Evolutionary conservation across 2,797 vertebrate genomes (phyloP), one percentile per base, ranked within the genome.

Genomic region (Thalassophryne amazonica): DNA sequence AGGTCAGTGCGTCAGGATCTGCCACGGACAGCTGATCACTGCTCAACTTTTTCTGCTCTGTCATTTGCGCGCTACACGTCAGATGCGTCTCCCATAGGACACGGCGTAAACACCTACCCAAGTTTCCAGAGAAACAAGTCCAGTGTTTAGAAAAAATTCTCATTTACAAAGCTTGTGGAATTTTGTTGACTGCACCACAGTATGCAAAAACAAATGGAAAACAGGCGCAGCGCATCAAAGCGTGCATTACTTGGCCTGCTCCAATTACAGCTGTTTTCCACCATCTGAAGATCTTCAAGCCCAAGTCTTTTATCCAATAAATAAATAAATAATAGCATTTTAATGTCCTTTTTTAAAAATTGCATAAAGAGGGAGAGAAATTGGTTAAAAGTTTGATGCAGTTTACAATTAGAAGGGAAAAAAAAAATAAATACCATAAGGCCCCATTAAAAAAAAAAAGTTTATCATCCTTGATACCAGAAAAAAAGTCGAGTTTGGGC

Each of bases 171-270:
- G 39, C 49, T 51, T 34, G 60, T 45, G 60, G 74, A 54, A 59
- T 69, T 76, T 52, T 49, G 32, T 39, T 69, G 29, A 39, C 40
- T 14, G 51, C 32, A 49, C 56, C 60, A 58, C 61, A 64, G 41
- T 65, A 57, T 63, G 62, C 55, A 57, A 57, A 67, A 79, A 78
- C 46, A 75, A 77, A 80, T 82, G 69, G 42, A 42, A 70, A 69
- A 34, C 74, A 77, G 55, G 25, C 73, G 28, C 35, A 18, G 34
- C 2, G 49, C 60, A 69, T 66, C 57, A 60, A 64, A 73, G 59
- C 56, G 33, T 2, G 5, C 22, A 68, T 39, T 50, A 36, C 46
- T 50, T n/a, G 4, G 37, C 50, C 54, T 60, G 31, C 51, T 66
- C 16, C 24, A 22, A 22, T 52, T 52, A 30, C 59, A 56, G 35